Evolutionary conservation across 2,888 invertebrate species (phyloP), one percentile per base, ranked within the genome.

Genomic region (Aporophyla lueneburgensis): DNA sequence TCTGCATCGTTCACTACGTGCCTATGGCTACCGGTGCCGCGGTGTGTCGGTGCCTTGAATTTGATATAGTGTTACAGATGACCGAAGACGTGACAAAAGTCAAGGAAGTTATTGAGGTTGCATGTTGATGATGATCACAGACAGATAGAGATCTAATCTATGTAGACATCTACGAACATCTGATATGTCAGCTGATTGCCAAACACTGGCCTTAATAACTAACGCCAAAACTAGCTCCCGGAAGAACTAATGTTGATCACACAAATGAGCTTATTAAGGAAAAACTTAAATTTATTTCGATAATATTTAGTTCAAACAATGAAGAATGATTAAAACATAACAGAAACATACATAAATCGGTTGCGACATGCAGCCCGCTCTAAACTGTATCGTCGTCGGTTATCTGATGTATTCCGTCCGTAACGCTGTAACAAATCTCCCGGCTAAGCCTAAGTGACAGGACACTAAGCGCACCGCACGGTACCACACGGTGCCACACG

Each of bases 371-470:
- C 54, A 73, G 66, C 40, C 65, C 14, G 33, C 56, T 53, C 19
- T 53, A 61, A 72, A 75, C 68, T 66, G 56, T 72, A 58, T 59
- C 62, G 27, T 24, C 69, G 75, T 66, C 84, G 49, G 49, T 46
- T 71, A 73, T 84, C 81, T 68, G 83, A 74, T 74, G 66, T 76
- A 84, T 71, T 40, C 81, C 58, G 61, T 46, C 19, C 71, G 75
- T 65, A 59, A 70, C 59, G 66, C 69, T 27, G 62, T 53, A 70
- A 85, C 81, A 73, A 77, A 81, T 85, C 83, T 85, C 73, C 12
- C 59, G 53, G 65, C 71, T 70, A 72, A 81, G 83, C 85, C 27
- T 83, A 85, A 83, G 83, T 83, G 85, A 85, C 83, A 83, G 85
- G 46, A 63, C 80, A 67, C 58, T 53, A 59, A 66, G 76, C 53